A percentile compares a stretch with the other conserved stretches of the same genome.
These are phyloP conservation scores for Dorcus hopei DNA, from an alignment of 2,888 invertebrate species.

Conservation along the genomic window DNA sequence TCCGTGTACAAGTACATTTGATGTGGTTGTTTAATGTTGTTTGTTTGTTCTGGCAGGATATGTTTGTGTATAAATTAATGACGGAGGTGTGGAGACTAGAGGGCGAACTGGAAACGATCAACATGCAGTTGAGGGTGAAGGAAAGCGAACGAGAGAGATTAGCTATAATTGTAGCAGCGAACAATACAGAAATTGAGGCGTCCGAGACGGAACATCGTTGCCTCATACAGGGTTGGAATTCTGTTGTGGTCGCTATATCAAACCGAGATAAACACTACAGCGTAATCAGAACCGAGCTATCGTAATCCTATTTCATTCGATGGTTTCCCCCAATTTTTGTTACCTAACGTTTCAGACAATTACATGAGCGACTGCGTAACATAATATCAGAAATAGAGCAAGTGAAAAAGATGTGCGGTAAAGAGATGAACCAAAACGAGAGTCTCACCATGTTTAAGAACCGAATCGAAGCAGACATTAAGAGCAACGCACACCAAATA, in stretches of 20 bases:
- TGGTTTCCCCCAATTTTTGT: not conserved
- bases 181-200: slow-evolving; percentile 71
- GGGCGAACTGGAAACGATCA: slow-evolving; percentile 60
- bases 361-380: slow-evolving; percentile 46
- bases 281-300: slow-evolving; percentile 59
- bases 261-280: slow-evolving; percentile 66
- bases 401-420: slow-evolving; percentile 61
- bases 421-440: slow-evolving; percentile 67
- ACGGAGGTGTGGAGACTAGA: slow-evolving; percentile 70
- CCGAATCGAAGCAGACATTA: slow-evolving; percentile 58
- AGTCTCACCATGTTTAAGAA: slow-evolving; percentile 59
- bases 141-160: slow-evolving; percentile 59
- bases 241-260: slow-evolving; percentile 67
- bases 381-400: slow-evolving; percentile 58
- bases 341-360: slow-evolving; percentile 46
- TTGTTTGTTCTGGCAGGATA: slow-evolving; percentile 53
- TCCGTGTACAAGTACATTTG: too few species aligned
- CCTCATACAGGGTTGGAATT: slow-evolving; percentile 70
- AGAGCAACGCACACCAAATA: slow-evolving; percentile 48
- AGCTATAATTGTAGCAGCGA: slow-evolving; percentile 61
- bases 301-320: slow-evolving; percentile 44
- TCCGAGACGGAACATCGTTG: slow-evolving; percentile 67
- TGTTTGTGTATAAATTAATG: slow-evolving; percentile 64
- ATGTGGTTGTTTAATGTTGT: too few species aligned
- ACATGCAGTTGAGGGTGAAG: slow-evolving; percentile 65